These are phyloP conservation scores for Epinephelus lanceolatus DNA, from an alignment of 2,113 vertebrate species.

Conservation along the genomic window DNA sequence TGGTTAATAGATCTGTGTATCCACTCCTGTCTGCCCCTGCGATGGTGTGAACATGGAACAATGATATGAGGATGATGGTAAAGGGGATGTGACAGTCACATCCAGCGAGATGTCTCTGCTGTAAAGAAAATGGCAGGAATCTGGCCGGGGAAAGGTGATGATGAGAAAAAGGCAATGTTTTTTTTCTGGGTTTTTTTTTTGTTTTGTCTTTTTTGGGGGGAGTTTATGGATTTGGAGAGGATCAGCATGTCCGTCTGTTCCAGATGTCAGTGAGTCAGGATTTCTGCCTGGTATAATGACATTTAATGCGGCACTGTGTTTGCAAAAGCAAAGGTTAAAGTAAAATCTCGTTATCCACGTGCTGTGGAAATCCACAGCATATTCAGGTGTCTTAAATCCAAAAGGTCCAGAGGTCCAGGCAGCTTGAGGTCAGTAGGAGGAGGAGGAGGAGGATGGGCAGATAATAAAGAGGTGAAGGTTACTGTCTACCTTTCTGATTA, in stretches of 20 bases:
- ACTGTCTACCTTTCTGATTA: constrained; percentile 31
- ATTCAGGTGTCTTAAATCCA: constrained; percentile 27
- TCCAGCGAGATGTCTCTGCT: constrained; percentile 49
- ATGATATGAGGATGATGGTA: constrained; percentile 53
- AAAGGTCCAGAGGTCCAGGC: constrained; percentile 51
- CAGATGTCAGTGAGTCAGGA: constrained; percentile 1
- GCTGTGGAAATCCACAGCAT: constrained; percentile 43
- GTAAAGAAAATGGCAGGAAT: constrained; percentile 20
- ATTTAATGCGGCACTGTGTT: constrained; percentile 30
- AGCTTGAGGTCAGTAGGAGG: constrained; percentile 32
- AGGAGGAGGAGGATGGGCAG: constrained; percentile 6
- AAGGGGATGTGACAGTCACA: constrained; percentile 25
- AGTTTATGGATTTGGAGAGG: constrained; percentile 34
- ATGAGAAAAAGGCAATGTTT: constrained; percentile 34
- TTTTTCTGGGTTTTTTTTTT: background rate
- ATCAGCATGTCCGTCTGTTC: constrained; percentile 13
- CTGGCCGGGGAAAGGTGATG: constrained; percentile 20
- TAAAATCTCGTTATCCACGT: constrained; percentile 44
- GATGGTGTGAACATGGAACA: constrained; percentile 35
- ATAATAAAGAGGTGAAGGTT: constrained; percentile 45
- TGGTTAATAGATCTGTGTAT: constrained; percentile 31
- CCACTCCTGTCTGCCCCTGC: constrained; percentile 11
- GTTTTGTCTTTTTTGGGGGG: background rate
- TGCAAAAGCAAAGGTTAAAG: constrained; percentile 45
- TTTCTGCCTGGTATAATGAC: background rate